Base-by-base conservation (phyloP, 2,888 invertebrate species). In the Dastarcus helophoroides region DNA sequence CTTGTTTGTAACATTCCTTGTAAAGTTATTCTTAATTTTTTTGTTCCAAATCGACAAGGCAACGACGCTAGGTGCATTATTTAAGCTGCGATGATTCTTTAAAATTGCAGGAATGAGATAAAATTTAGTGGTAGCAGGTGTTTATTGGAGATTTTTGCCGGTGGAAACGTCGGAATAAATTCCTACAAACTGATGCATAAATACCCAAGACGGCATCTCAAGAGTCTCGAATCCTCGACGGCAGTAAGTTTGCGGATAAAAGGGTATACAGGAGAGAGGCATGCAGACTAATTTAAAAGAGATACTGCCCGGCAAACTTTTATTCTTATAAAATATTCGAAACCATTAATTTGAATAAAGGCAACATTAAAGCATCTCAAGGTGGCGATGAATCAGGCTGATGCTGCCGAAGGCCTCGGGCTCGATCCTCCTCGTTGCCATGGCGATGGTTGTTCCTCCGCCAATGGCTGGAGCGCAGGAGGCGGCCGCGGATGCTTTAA, bases 281-380 rank as follows among this genome's bases (percentile, higher is more conserved):
- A 46, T 43, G 44, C 51, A 50, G 50, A 50, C 51, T 53, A 51
- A 54, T 53, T 50, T 50, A 50, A 52, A 48, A 54, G 52, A 56
- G 48, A 48, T 53, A 55, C 54, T 51, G 47, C 45, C 50, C 44
- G 39, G 41, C 44, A 45, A 47, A 52, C 50, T 56, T 48, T 56
- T 56, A 58, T 57, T 57, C 56, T 56, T 49, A 50, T 51, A 53
- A 56, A 57, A 58, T 56, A 58, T 54, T 54, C 51, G 52, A 48
- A 48, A 42, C 49, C 58, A 53, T 61, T 61, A 61, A 61, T 61
- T 61, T 60, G 58, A 61, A 60, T 60, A 60, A 60, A 60, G 56
- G 56, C 57, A 58, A 60, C 60, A 60, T 61, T 60, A 60, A 58
- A 58, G 58, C 58, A 58, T 60, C 61, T 61, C 61, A 58, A 61